Base-by-base conservation (phyloP, 2,888 invertebrate species). In the Trichopoda pennipes region DNA sequence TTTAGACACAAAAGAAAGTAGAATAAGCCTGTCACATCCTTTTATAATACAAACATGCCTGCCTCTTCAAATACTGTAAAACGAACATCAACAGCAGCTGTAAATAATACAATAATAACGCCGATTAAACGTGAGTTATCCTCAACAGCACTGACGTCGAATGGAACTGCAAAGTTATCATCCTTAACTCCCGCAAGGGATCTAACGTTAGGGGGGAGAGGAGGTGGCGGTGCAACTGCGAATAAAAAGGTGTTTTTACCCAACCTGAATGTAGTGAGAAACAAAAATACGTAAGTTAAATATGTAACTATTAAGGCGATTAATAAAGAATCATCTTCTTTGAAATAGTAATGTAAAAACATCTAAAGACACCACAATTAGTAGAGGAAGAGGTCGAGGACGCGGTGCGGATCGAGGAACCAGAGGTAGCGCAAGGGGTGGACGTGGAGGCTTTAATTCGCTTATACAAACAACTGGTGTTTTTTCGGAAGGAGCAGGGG, bases 191-290 rank as follows among this genome's bases (percentile, higher is more conserved):
- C 93, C 17, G 93, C 93, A 0, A 90, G 94, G 73, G 94, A 94
- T 84, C 89, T 94, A 17, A 92, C 93, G 0, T 89, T 94, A 4
- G 93, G 93, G 16, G 93, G 90, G 12, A 86, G 88, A n/a, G 90
- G 89, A 3, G 86, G 87, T 4, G 88, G 87, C 3, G 85, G 84
- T 0, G 72, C 84, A 28, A 80, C 78, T n/a, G 73, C 83, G 0
- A 92, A 90, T 84, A 94, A 93, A 88, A 94, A 93, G 88, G 92
- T 93, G 1, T 94, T 93, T 85, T 91, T 92, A 1, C 94, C 94
- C 7, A 94, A 94, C 87, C 89, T 94, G 64, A 94, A 94, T 87
- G 93, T 93, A 0, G 90, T 93, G 68, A 92, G 94, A 69, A 94
- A 93, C 87, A 94, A 93, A 88, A 93, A 92, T 85, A 81, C 87